Conservation (phyloP, 2,113 vertebrate species). For the Rhizomys pruinosus region DNA sequence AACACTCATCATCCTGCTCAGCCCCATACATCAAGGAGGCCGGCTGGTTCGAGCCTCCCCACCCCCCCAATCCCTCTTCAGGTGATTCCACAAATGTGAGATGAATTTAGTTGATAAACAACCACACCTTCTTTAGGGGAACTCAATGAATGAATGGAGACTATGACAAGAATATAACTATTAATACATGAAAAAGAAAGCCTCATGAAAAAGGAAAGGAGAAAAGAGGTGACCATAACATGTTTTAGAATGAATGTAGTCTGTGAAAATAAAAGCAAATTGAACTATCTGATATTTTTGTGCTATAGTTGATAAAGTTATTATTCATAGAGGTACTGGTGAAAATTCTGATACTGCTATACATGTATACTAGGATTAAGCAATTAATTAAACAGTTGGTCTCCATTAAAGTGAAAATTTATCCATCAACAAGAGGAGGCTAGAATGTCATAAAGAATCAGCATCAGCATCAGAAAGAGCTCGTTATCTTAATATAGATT, state of each 20-base stretch:
- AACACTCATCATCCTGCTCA: no score
- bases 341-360: not conserved
- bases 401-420: not conserved
- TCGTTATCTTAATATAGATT: no score
- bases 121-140: not conserved
- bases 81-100: no score
- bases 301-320: not conserved
- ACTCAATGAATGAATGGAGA: not conserved
- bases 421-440: not conserved
- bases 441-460: not conserved
- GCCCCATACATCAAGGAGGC: no score
- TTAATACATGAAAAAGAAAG: not conserved
- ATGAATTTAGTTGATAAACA: constrained; percentile 44
- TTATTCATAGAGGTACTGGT: not conserved
- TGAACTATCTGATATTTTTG: not conserved
- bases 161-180: not conserved
- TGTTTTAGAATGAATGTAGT: not conserved
- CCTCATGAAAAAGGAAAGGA: not conserved
- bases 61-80: no score
- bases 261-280: not conserved
- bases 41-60: no score
- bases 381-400: not conserved
- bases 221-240: not conserved
- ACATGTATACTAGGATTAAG: not conserved
- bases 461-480: no score